phyloP scores from a whole-genome alignment of 1,140 invertebrate genomes.

The Cotesia vestalis region DNA sequence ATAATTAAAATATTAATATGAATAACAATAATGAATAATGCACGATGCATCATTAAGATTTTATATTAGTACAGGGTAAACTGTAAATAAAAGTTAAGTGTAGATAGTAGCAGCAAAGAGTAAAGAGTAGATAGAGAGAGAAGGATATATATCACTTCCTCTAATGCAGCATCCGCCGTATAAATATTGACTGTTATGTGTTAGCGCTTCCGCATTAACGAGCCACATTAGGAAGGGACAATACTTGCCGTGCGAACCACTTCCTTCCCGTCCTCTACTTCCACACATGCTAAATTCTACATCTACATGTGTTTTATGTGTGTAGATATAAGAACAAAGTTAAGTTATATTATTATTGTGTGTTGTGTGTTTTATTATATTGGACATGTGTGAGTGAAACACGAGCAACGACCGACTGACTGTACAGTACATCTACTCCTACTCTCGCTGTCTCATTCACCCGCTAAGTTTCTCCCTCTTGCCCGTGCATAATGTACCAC shows the following conservation, averaged over 20 bases:
- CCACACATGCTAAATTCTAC: too few relatives aligned
- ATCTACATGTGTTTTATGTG: too few relatives aligned
- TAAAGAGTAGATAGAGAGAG: slow-evolving; percentile 31
- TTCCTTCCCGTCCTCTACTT: slow-evolving; percentile 55
- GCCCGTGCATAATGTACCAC: background rate
- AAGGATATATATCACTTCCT: slow-evolving; percentile 53
- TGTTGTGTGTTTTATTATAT: too few relatives aligned
- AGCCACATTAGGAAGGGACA: slow-evolving; percentile 49
- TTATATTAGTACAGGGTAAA: slow-evolving; percentile 4
- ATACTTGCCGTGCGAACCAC: slow-evolving; percentile 52
- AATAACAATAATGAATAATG: slow-evolving; percentile 56
- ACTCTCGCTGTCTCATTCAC: slow-evolving; percentile 3
- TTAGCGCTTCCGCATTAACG: slow-evolving; percentile 33
- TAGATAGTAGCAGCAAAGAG: slow-evolving; percentile 38
- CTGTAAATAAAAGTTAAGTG: slow-evolving; percentile 43
- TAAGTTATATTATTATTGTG: too few relatives aligned
- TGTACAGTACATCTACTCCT: background rate
- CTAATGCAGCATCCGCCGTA: slow-evolving; percentile 57
- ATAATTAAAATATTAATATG: too few relatives aligned
- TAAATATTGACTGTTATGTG: slow-evolving; percentile 49
- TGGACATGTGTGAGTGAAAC: background rate
- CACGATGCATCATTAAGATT: slow-evolving; percentile 54
- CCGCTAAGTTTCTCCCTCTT: background rate
- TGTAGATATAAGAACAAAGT: too few relatives aligned
- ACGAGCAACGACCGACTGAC: slow-evolving; percentile 51